phyloP scores from a whole-genome alignment of 1,140 invertebrate genomes.

The Aphaenogaster floridana region DNA sequence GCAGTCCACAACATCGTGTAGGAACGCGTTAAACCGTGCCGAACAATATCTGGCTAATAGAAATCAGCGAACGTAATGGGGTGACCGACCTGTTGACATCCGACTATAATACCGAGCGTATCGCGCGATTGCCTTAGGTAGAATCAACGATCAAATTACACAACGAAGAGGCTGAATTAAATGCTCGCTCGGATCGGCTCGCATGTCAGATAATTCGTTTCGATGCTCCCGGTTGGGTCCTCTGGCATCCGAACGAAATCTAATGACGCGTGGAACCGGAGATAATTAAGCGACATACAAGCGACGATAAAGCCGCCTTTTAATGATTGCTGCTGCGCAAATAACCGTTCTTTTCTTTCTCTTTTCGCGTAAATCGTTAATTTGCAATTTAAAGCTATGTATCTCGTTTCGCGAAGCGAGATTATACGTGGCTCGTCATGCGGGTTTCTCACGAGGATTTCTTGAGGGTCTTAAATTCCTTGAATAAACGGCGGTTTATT shows the following conservation, averaged over 20 bases:
- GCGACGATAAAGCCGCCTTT: not conserved
- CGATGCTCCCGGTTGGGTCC: not conserved
- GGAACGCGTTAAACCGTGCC: slow-evolving; percentile 13
- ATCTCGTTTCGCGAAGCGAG: not conserved
- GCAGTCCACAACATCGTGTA: not conserved
- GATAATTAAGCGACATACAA: slow-evolving; percentile 36
- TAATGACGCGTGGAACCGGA: slow-evolving; percentile 15
- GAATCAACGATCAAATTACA: slow-evolving; percentile 59
- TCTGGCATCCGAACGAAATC: not conserved
- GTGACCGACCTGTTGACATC: slow-evolving; percentile 65
- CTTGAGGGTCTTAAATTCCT: not conserved
- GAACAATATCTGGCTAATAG: slow-evolving; percentile 50
- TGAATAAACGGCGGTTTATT: not conserved
- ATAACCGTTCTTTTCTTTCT: not conserved
- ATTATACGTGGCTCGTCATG: slow-evolving; percentile 1
- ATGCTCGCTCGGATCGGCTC: slow-evolving; percentile 34
- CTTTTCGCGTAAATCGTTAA: slow-evolving; percentile 12
- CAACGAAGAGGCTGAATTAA: slow-evolving; percentile 49
- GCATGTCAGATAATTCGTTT: slow-evolving; percentile 15
- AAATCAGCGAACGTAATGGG: slow-evolving; percentile 59
- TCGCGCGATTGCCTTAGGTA: slow-evolving; percentile 39
- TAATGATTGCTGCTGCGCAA: not conserved
- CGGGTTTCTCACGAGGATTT: not conserved
- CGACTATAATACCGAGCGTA: slow-evolving; percentile 33
- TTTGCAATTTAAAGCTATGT: slow-evolving; percentile 9